Evolutionary conservation across 1,140 invertebrate species (phyloP), one percentile per base, ranked within the genome.

Genomic region (Papilio dardanus): DNA sequence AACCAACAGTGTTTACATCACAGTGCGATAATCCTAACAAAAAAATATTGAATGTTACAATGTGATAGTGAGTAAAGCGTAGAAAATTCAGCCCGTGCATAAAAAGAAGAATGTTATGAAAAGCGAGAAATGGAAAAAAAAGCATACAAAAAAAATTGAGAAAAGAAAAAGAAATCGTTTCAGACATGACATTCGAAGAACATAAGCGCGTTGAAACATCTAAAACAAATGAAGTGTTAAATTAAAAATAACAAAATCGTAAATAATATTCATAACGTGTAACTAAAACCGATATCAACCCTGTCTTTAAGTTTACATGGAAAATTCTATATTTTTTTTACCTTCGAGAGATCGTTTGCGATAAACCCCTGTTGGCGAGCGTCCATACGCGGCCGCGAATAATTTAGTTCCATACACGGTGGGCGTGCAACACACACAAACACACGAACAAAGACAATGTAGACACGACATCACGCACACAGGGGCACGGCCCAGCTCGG

Each of bases 301-400:
- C 84, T 86, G 84, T 87, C 88, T 87, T 85, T 84, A 77, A 78
- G 74, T 82, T 81, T 86, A 87, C 85, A 90, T 88, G 84, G 85
- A 90, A 89, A 87, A 90, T 81, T 91, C 87, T 90, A 85, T 92
- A 92, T 82, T 88, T 86, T 90, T 88, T 93, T 96, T 96, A 97
- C 96, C 96, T 97, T 97, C 97, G 96, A 97, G 96, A 95, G 96
- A 97, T 96, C 96, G 96, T 97, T 97, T 97, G 96, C 96, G 96
- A 97, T 97, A 97, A 96, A 97, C 96, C 95, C 96, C 96, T 97
- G 92, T 89, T 90, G 91, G 88, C 91, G 92, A 87, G 87, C 90
- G 92, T 86, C 88, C 90, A 87, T 79, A 89, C 86, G 78, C 88
- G 87, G 69, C 88, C 88, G 89, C 91, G 88, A 84, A 86, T 88